A percentile compares a stretch with the other conserved stretches of the same genome.
These are phyloP conservation scores for Chrysogorgia sp. DNA, from an alignment of 92 coral and sea anemone genomes.

Conservation along the genomic window DNA sequence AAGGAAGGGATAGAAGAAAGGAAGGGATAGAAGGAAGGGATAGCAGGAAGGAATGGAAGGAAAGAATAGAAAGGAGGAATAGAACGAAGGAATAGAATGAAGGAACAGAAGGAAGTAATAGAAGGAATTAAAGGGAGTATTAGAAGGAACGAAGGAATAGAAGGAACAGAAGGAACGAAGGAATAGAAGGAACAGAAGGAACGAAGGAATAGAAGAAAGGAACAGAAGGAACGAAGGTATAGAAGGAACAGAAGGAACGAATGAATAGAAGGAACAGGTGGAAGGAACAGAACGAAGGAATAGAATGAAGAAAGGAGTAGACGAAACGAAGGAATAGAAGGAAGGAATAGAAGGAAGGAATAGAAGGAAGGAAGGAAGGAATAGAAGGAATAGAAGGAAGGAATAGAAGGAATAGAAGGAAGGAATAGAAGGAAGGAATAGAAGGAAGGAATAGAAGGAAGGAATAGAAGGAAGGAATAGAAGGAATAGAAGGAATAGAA, in stretches of 20 bases:
- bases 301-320: background rate
- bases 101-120: background rate
- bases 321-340: background rate
- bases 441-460: background rate
- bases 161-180: background rate
- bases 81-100: background rate
- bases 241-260: background rate
- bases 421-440: too few relatives aligned
- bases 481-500: too few relatives aligned
- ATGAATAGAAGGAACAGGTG: background rate
- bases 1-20: background rate
- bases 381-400: background rate
- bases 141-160: background rate
- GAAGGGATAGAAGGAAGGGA: background rate
- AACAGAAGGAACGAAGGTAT: background rate
- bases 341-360: background rate
- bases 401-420: background rate
- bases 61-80: conserved; percentile 4
- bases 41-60: conserved; percentile 6
- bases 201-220: background rate
- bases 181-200: background rate
- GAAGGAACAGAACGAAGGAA: background rate
- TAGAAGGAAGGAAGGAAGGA: background rate
- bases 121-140: background rate
- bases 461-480: background rate